phyloP scores from a whole-genome alignment of 2,113 vertebrate species.

The Cyrtonyx montezumae region DNA sequence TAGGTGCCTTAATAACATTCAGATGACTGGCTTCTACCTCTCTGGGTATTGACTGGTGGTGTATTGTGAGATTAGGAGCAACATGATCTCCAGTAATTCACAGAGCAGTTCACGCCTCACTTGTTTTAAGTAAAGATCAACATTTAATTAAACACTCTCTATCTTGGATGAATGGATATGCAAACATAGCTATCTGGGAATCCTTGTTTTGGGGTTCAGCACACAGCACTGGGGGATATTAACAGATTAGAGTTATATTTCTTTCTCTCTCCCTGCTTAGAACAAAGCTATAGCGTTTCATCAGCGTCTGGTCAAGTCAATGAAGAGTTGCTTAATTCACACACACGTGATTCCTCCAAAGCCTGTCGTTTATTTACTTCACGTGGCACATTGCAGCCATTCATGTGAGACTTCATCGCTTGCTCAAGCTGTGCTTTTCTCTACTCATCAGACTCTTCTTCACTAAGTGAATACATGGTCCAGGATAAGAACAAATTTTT shows the following conservation, averaged over 20 bases:
- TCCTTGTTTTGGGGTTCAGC: not conserved
- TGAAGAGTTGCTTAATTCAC: not conserved
- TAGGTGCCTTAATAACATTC: not conserved
- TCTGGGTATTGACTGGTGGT: not conserved
- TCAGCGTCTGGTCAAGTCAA: not conserved
- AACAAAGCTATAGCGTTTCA: not conserved
- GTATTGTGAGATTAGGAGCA: not conserved
- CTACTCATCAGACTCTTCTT: not conserved
- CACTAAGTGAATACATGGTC: not conserved
- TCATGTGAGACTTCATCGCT: fast-evolving
- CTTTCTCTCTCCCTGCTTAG: not conserved
- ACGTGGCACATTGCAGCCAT: not conserved
- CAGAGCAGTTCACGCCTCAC: not conserved
- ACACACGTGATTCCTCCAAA: not conserved
- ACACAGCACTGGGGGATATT: not conserved
- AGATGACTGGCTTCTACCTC: not conserved
- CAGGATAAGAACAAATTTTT: not conserved
- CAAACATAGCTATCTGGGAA: not conserved
- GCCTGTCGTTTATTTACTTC: not conserved
- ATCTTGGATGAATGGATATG: not conserved
- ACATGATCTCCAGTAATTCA: not conserved
- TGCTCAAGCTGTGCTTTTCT: not conserved
- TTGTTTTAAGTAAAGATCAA: not conserved
- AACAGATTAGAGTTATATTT: not conserved
- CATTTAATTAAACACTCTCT: conserved; percentile 19